Conservation (phyloP, 1,140 invertebrate genomes). For the Macrostomum lignano region DNA sequence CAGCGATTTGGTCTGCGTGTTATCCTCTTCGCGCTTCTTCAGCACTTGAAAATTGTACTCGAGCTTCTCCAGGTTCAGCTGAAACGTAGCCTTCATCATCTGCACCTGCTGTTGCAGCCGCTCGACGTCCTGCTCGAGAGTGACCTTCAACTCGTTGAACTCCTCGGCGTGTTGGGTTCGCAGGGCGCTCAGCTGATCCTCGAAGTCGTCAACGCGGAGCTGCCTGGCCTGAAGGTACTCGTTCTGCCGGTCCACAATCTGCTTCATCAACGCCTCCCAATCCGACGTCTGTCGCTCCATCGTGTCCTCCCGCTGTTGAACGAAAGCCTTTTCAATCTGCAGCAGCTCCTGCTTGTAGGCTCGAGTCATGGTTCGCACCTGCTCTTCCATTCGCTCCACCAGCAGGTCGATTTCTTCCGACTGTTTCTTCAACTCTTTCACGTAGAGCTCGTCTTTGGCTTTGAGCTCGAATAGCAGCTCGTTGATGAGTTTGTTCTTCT, state of each 20-base stretch:
- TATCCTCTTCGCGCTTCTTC: conserved; percentile 54
- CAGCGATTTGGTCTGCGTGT: conserved; percentile 45
- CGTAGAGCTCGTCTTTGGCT: conserved; percentile 36
- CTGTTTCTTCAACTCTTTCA: conserved; percentile 36
- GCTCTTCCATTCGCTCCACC: conserved; percentile 50
- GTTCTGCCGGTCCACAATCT: conserved; percentile 7
- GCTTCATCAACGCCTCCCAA: conserved; percentile 21
- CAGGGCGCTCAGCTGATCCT: conserved; percentile 19
- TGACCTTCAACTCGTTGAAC: conserved; percentile 25
- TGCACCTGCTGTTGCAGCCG: conserved; percentile 45
- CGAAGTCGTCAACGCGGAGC: conserved; percentile 21
- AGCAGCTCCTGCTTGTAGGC: conserved; percentile 41
- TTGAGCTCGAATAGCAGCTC: conserved; percentile 42
- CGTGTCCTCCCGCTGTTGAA: conserved; percentile 20
- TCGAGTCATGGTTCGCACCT: conserved; percentile 41
- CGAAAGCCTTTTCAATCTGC: conserved; percentile 32
- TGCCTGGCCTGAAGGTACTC: conserved; percentile 18
- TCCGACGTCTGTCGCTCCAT: conserved; percentile 19
- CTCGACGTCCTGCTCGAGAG: conserved; percentile 30
- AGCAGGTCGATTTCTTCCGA: conserved; percentile 42
- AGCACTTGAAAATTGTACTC: conserved; percentile 57
- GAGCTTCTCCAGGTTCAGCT: conserved; percentile 51
- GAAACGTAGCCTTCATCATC: conserved; percentile 38
- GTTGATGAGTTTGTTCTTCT: conserved; percentile 46
- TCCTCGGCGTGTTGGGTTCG: conserved; percentile 25